These are phyloP conservation scores for Aphidius gifuensis DNA, from an alignment of 1,140 invertebrate species.

Conservation along the genomic window DNA sequence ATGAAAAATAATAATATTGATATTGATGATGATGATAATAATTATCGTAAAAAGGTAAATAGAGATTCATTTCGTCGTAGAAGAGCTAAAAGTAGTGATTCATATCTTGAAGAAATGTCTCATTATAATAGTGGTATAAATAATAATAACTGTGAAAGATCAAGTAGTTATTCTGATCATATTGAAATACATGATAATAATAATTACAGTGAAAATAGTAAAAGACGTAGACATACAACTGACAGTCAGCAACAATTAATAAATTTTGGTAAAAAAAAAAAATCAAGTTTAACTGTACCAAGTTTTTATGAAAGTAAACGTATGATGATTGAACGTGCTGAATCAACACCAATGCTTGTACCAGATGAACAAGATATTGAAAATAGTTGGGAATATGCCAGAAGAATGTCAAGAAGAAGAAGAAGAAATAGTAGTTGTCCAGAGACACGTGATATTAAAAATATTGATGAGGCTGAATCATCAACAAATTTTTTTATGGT, in stretches of 20 bases:
- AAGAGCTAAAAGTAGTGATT: conserved; percentile 42
- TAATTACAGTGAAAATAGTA: conserved; percentile 1
- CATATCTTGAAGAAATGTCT: conserved; percentile 37
- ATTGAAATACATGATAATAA: neutral
- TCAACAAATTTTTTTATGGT: conserved; percentile 35
- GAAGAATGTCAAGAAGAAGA: conserved; percentile 32
- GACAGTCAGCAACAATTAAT: neutral
- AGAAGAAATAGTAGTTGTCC: conserved; percentile 47
- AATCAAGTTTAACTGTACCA: conserved; percentile 26
- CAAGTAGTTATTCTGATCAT: conserved; percentile 4
- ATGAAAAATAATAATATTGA: conserved; percentile 10
- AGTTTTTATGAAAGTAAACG: conserved; percentile 34
- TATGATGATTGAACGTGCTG: conserved; percentile 37
- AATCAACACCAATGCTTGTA: conserved; percentile 44
- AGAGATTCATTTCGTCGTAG: conserved; percentile 19
- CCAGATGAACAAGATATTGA: conserved; percentile 38
- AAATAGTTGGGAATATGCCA: conserved; percentile 24
- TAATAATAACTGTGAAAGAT: conserved; percentile 5
- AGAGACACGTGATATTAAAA: conserved; percentile 35
- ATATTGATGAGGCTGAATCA: conserved; percentile 18
- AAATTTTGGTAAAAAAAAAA: conserved; percentile 17
- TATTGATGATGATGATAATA: neutral
- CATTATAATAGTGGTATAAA: conserved; percentile 22
- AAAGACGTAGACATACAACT: conserved; percentile 1
- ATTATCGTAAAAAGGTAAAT: neutral